Percentiles rank a stretch among this genome's conserved stretches.
These are phyloP conservation scores for Caradrina clavipalpis DNA, from an alignment of 2,888 invertebrate genomes.

Conservation along the genomic window DNA sequence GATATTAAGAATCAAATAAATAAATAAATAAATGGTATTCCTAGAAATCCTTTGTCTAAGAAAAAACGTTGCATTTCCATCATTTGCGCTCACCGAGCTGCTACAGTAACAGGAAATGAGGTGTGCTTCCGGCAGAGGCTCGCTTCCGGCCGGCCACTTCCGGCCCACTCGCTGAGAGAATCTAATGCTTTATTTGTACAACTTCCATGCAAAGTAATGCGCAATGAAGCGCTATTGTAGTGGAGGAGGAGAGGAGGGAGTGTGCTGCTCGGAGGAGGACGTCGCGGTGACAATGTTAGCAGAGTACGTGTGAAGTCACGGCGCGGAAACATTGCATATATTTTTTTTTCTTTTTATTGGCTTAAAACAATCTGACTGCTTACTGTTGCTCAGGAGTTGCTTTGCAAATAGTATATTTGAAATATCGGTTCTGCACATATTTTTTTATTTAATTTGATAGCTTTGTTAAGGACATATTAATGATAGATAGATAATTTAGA, in stretches of 20 bases:
- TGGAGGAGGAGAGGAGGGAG: not conserved
- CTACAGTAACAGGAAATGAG: slow-evolving; percentile 76
- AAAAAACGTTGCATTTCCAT: slow-evolving; percentile 34
- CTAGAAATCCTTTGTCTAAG: slow-evolving; percentile 25
- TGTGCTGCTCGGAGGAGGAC: too few relatives aligned
- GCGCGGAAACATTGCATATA: too few relatives aligned
- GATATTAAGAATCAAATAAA: not conserved
- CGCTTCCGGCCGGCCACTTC: slow-evolving; percentile 73
- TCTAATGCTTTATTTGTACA: slow-evolving; percentile 60
- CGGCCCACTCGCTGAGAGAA: slow-evolving; percentile 54
- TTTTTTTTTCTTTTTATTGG: too few relatives aligned
- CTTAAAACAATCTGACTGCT: too few relatives aligned
- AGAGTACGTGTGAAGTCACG: not conserved
- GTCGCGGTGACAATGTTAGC: not conserved
- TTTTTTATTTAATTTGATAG: too few relatives aligned
- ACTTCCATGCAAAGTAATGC: slow-evolving; percentile 38
- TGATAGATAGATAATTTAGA: too few relatives aligned
- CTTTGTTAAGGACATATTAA: too few relatives aligned
- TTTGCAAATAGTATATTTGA: too few relatives aligned
- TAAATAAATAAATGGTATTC: not conserved
- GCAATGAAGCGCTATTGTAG: slow-evolving; percentile 20
- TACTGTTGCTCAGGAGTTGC: too few relatives aligned
- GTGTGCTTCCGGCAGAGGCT: slow-evolving; percentile 77
- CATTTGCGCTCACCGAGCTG: slow-evolving; percentile 56
- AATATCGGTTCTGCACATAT: too few relatives aligned